Evolutionary conservation across 2,888 invertebrate species (phyloP), one percentile per base, ranked within the genome.

Genomic region (Emesis furor): DNA sequence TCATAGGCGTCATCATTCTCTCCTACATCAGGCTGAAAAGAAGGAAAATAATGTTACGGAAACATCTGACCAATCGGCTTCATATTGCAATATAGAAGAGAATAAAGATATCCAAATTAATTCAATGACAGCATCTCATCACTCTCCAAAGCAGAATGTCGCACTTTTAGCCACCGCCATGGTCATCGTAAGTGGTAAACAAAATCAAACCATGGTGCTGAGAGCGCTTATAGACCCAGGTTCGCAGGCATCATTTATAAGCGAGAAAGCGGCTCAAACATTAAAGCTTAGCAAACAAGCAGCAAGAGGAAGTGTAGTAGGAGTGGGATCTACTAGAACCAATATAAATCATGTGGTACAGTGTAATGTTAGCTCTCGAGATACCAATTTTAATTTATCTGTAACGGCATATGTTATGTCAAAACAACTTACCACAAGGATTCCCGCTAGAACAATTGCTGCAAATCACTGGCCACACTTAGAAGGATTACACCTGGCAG

Each of bases 201-300:
- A 51, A 7, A 71, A 78, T 24, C 78, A 78, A 37, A 77, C 68
- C 8, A 81, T 74, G 1, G 8, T 76, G 12, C 46, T 88, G 24
- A 73, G 88, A 24, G 24, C 24, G 24, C 24, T 24, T 0, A 24
- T 24, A 24, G 24, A 24, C 24, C 24, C 24, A 24, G 84, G 84
- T 2, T 86, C 86, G 12, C 85, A 88, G 81, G 83, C 81, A 59
- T 71, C 71, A 10, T 88, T 88, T 68, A 77, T 88, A n/a, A 87
- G 76, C 30, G 85, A 87, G 75, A 81, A 78, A 55, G 86, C 85
- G 59, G 78, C 80, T 76, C 88, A 89, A 80, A 17, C 79, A 8
- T 62, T 87, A 24, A 83, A 73, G 39, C 67, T 86, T 1, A 79
- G 69, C 8, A 83, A 74, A 82, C 55, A 37, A 68, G 46, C 30